These are phyloP conservation scores for Ferrisia virgata DNA, from an alignment of 2,888 invertebrate genomes.

Conservation along the genomic window DNA sequence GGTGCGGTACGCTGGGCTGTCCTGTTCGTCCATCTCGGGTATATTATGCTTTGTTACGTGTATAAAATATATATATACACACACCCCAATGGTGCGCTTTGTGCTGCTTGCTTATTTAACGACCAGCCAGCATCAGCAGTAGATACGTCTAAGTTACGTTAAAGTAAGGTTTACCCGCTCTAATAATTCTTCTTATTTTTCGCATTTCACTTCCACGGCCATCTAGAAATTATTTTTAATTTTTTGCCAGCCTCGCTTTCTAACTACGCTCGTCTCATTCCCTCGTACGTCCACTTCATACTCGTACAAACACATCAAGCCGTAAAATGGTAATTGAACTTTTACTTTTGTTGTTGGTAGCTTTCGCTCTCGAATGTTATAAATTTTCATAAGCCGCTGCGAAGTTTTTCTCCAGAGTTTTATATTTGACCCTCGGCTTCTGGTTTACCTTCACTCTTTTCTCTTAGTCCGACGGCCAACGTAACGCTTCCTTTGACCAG, in stretches of 20 bases:
- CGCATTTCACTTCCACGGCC: background rate
- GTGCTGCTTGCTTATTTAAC: background rate
- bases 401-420: too few relatives aligned
- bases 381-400: too few relatives aligned
- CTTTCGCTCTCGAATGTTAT: background rate
- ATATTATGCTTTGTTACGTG: background rate
- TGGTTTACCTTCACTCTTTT: too few relatives aligned
- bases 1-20: too few relatives aligned
- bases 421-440: too few relatives aligned
- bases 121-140: background rate
- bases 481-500: too few relatives aligned
- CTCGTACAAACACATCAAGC: background rate
- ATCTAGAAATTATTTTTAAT: background rate
- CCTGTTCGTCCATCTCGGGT: conserved; percentile 10
- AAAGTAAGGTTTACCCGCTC: background rate
- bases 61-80: background rate
- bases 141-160: background rate
- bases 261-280: background rate
- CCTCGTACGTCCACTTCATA: too few relatives aligned
- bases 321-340: conserved; percentile 21
- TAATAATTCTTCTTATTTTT: background rate
- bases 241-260: background rate
- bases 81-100: background rate
- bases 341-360: background rate
- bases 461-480: too few relatives aligned